Base-by-base conservation (phyloP, 2,113 vertebrate genomes). In the Piliocolobus tephrosceles region DNA sequence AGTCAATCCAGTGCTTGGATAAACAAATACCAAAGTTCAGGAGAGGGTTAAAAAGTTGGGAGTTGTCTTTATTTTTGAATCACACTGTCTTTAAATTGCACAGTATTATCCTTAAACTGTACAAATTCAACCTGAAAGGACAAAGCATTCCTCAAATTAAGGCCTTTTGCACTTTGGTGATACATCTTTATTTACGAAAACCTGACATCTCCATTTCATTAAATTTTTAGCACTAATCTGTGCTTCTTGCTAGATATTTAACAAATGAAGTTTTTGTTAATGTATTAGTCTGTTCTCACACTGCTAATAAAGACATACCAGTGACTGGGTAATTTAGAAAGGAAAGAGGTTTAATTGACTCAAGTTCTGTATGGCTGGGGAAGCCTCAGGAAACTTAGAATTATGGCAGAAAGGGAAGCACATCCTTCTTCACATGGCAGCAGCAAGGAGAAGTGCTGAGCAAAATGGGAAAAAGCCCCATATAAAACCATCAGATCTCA, bases 21-120 rank as follows among this genome's bases (percentile, higher is more conserved):
- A 95, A 97, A 86, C 92, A 96, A 92, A 97, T 82, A 45, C 73
- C 64, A 81, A 93, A 93, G 88, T 90, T 95, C 80, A 90, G 70
- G 70, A 66, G 23, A 85, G 40, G 79, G 90, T 90, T 70, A 94
- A 86, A 85, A 93, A 84, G 47, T 88, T 87, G 68, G 13, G 1
- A 83, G 17, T 50, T 90, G 43, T 58, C 80, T 85, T 95, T 82
- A 91, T 68, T 94, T 95, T 92, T 94, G 78, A 88, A 78, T 38
- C 88, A 30, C 5, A 0, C 38, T 47, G 10, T 95, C n/a, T 78
- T 94, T 58, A 92, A 88, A 66, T 57, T 81, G 38, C 18, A 47
- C 55, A 43, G 47, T 27, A 55, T 89, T 93, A n/a, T 76, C 52
- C 55, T 89, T 85, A 70, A 95, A 79, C 47, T 84, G n/a, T 70